Percentiles rank a stretch among this genome's conserved stretches.
Evolutionary conservation across 2,113 vertebrate genomes (phyloP).

Genomic region (Hemichromis elongatus): DNA sequence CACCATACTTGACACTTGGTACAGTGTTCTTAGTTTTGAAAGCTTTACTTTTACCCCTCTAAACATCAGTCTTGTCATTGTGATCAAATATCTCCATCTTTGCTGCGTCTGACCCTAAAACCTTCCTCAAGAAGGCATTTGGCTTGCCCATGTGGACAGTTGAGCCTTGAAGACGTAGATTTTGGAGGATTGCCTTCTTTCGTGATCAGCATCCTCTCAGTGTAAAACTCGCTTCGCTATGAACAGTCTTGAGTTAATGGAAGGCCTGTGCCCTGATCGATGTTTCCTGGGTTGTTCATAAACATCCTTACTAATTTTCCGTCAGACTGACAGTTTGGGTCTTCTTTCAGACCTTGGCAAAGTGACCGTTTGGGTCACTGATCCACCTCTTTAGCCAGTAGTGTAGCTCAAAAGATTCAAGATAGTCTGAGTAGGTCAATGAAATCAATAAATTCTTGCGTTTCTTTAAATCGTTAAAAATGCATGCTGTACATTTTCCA

Average conservation of each 20-base stretch:
- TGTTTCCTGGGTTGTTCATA: not conserved
- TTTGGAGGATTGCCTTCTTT: not conserved
- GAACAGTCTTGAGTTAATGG: not conserved
- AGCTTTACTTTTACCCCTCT: not conserved
- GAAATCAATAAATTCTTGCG: not conserved
- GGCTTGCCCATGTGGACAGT: not conserved
- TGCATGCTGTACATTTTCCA: not conserved
- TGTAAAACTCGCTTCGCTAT: not conserved
- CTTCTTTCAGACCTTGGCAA: not conserved
- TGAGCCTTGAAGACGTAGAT: not conserved
- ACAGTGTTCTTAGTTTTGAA: not conserved
- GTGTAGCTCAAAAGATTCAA: not conserved
- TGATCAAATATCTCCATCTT: not conserved
- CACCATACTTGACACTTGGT: not conserved
- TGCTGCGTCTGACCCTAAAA: not conserved
- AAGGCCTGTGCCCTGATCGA: not conserved
- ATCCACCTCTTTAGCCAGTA: not conserved
- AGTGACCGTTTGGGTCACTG: not conserved
- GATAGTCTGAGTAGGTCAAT: not conserved
- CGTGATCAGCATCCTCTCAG: not conserved
- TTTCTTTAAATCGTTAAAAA: not conserved
- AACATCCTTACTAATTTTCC: not conserved
- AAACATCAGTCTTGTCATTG: not conserved
- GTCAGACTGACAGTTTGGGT: not conserved
- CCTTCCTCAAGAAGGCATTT: not conserved